phyloP scores from a whole-genome alignment of 2,113 vertebrate genomes.

The Xenopus tropicalis region DNA sequence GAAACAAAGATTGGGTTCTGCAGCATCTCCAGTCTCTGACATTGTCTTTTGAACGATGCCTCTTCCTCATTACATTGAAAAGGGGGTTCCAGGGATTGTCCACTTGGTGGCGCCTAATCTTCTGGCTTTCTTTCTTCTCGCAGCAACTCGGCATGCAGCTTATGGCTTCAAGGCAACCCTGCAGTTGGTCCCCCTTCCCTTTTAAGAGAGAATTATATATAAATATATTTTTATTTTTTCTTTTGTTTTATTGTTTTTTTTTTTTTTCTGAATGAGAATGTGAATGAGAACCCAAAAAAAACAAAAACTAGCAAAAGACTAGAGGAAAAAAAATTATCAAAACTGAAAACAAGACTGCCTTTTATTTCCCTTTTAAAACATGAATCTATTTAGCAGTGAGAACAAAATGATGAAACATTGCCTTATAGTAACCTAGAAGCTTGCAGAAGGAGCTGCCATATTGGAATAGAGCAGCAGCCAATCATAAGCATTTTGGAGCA shows the following conservation, averaged over 20 bases:
- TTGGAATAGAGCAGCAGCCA: constrained; percentile 1
- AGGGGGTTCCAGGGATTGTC: neutral
- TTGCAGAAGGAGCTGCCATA: constrained; percentile 34
- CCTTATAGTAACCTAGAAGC: constrained; percentile 64
- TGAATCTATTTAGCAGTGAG: constrained; percentile 66
- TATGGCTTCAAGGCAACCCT: constrained; percentile 28
- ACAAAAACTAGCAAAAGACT: constrained; percentile 34
- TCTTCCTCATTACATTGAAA: neutral
- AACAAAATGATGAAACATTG: constrained; percentile 59
- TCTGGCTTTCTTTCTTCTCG: neutral
- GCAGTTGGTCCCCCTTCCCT: constrained; percentile 5
- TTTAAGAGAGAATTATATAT: constrained; percentile 40
- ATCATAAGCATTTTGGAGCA: neutral
- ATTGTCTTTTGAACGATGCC: constrained; percentile 1
- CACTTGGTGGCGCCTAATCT: neutral
- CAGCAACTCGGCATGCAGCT: constrained; percentile 10
- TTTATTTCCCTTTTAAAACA: constrained; percentile 59
- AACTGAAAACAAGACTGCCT: constrained; percentile 53
- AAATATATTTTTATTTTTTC: constrained; percentile 47
- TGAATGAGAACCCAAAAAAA: constrained; percentile 5
- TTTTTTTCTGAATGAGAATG: constrained; percentile 64
- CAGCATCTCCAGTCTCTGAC: neutral
- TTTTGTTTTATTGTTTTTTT: constrained; percentile 68
- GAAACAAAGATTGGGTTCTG: neutral
- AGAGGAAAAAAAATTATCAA: constrained; percentile 24